Percentiles rank a stretch among this genome's conserved stretches.
Evolutionary conservation across 2,888 invertebrate genomes (phyloP).

Genomic region (Ophion costatus): DNA sequence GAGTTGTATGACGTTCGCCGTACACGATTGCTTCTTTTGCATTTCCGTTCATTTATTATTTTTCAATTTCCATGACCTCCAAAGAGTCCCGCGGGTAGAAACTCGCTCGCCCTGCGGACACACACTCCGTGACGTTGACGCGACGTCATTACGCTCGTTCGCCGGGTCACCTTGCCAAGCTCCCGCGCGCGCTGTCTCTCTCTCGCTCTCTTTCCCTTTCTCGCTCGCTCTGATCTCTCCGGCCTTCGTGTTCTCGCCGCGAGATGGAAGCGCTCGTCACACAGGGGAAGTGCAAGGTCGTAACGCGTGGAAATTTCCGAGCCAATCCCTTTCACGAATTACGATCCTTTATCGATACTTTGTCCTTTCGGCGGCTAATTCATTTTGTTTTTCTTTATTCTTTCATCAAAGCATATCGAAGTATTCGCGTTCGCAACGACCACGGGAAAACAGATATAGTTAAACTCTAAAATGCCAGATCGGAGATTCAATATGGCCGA

Average conservation of each 20-base stretch:
- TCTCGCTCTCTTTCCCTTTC: slow-evolving; percentile 20
- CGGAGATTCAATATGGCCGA: no score
- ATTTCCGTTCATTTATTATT: slow-evolving; percentile 1
- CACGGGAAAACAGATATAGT: no score
- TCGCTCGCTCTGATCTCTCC: slow-evolving; percentile 21
- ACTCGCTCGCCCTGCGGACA: slow-evolving; percentile 57
- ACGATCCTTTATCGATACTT: not conserved
- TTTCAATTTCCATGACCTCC: slow-evolving; percentile 59
- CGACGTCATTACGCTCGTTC: slow-evolving; percentile 62
- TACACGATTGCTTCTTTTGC: not conserved
- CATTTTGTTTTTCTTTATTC: no score
- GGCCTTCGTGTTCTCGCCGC: slow-evolving; percentile 63
- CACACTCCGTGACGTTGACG: slow-evolving; percentile 57
- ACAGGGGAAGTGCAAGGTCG: slow-evolving; percentile 63
- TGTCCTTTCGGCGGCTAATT: no score
- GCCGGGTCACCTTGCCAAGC: slow-evolving; percentile 66
- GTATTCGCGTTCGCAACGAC: no score
- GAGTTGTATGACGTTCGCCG: not conserved
- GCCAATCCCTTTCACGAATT: slow-evolving; percentile 11
- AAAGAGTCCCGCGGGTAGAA: slow-evolving; percentile 51
- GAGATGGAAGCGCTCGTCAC: slow-evolving; percentile 69
- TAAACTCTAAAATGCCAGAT: no score
- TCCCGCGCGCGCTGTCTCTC: slow-evolving; percentile 29
- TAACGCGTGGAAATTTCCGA: slow-evolving; percentile 36
- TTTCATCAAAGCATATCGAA: no score